phyloP scores from a whole-genome alignment of 2,888 invertebrate genomes.

The Dorcus parallelipipedus region DNA sequence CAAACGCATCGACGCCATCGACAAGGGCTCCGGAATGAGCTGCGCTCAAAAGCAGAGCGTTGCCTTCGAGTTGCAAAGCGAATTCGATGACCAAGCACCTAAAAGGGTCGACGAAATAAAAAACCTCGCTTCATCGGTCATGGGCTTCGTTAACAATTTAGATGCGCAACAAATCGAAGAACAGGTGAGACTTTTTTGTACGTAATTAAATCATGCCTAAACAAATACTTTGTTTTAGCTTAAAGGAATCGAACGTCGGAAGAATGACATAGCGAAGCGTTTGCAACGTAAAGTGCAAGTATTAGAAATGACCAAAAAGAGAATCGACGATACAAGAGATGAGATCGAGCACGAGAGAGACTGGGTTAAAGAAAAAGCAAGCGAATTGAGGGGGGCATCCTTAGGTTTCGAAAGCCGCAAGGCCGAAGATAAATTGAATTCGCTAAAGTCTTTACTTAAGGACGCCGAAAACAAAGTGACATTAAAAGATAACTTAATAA shows the following conservation, averaged over 20 bases:
- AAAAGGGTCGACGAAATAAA: conserved; percentile 70
- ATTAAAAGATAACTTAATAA: conserved; percentile 77
- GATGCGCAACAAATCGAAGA: conserved; percentile 90
- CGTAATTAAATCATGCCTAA: not conserved
- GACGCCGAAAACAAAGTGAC: conserved; percentile 83
- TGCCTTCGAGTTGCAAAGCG: conserved; percentile 67
- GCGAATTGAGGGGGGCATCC: conserved; percentile 63
- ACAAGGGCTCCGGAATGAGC: conserved; percentile 79
- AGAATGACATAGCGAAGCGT: conserved; percentile 79
- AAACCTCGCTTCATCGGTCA: conserved; percentile 66
- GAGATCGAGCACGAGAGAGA: conserved; percentile 77
- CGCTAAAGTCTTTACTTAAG: conserved; percentile 70
- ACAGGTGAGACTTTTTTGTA: conserved; percentile 52
- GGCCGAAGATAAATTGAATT: conserved; percentile 70
- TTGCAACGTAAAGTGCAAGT: conserved; percentile 81
- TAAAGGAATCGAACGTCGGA: conserved; percentile 78
- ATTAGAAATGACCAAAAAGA: conserved; percentile 78
- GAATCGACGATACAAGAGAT: conserved; percentile 73
- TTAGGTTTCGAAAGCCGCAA: conserved; percentile 76
- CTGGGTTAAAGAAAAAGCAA: conserved; percentile 75
- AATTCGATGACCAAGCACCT: conserved; percentile 72
- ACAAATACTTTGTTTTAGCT: conserved; percentile 47
- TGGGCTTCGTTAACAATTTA: conserved; percentile 78
- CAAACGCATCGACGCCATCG: conserved; percentile 77
- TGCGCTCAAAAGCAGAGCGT: conserved; percentile 76